Conservation (phyloP, 2,888 invertebrate species). For the Dryadula phaetusa region DNA sequence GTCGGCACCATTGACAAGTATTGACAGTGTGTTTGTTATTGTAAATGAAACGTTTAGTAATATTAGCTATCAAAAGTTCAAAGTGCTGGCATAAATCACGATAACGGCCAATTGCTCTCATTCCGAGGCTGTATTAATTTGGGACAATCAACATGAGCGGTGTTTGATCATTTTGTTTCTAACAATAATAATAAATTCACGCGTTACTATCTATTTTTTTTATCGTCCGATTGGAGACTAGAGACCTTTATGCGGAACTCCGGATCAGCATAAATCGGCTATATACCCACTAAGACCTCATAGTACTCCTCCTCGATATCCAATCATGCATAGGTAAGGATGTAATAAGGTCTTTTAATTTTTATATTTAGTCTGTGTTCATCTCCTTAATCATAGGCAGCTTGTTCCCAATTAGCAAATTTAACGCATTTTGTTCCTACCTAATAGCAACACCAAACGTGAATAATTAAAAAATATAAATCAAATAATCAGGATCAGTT, state of each 20-base stretch:
- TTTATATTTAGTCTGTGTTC: not conserved
- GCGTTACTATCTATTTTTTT: too few species aligned
- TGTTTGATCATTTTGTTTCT: constrained; percentile 20
- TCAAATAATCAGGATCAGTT: not conserved
- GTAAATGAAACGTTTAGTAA: constrained; percentile 25
- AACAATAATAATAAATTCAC: constrained; percentile 12
- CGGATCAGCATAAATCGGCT: too few species aligned
- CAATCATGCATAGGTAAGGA: too few species aligned
- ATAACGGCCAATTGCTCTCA: constrained; percentile 43
- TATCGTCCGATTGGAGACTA: too few species aligned
- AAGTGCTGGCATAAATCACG: constrained; percentile 47
- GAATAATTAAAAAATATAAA: too few species aligned
- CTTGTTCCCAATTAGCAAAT: not conserved
- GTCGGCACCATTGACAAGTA: constrained; percentile 8
- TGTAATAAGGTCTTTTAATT: not conserved
- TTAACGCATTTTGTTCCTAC: too few species aligned
- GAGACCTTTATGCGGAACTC: too few species aligned
- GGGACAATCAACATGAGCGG: constrained; percentile 37
- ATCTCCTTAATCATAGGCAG: not conserved
- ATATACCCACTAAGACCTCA: too few species aligned
- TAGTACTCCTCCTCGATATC: too few species aligned
- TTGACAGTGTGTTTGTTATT: constrained; percentile 25
- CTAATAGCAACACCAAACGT: too few species aligned
- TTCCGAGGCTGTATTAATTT: constrained; percentile 44
- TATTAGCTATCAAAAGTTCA: constrained; percentile 44